Base-by-base conservation (phyloP, 2,888 invertebrate genomes). In the Eilema sororculum region DNA sequence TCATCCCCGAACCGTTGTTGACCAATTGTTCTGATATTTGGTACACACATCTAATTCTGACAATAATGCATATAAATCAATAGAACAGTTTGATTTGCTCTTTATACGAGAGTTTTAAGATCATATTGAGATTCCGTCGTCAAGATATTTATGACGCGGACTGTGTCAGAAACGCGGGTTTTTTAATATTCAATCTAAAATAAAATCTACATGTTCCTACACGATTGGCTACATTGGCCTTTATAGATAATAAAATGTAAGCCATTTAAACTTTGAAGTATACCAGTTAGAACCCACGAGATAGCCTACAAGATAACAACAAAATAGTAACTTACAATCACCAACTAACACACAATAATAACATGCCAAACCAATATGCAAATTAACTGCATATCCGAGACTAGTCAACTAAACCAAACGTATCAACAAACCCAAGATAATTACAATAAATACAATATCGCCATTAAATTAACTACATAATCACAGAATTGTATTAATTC, bases 401-500 rank as follows among this genome's bases (percentile, higher is more conserved):
- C 65, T 67, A 61, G 67, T 69, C 61, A 71, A 73, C 61, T 24
- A 25, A 78, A 67, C 61, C 33, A 33, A 33, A 65, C 65, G 25
- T 65, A 65, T 57, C 33, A 57, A 60, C 59, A 80, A 81, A 77
- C 68, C 69, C 72, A 79, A 83, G 80, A 78, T 84, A 85, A 86
- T 85, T 84, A 84, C 81, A 78, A 73, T 78, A 83, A 81, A 80
- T 81, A 81, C 82, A 76, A 81, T 81, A 81, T 75, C 66, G 75
- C 81, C 73, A 80, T 84, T 82, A 81, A 82, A 81, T 84, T 82
- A 82, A 78, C 78, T 74, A 75, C 71, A 74, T 82, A 82, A 79
- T 74, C 77, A 82, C 82, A 85, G 84, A 84, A 83, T 87, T 83
- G 82, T 85, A 84, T 87, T 86, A 85, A 87, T 84, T 84, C 81